Base-by-base conservation (phyloP, 2,888 invertebrate genomes). In the Fissipunctia ypsillon region DNA sequence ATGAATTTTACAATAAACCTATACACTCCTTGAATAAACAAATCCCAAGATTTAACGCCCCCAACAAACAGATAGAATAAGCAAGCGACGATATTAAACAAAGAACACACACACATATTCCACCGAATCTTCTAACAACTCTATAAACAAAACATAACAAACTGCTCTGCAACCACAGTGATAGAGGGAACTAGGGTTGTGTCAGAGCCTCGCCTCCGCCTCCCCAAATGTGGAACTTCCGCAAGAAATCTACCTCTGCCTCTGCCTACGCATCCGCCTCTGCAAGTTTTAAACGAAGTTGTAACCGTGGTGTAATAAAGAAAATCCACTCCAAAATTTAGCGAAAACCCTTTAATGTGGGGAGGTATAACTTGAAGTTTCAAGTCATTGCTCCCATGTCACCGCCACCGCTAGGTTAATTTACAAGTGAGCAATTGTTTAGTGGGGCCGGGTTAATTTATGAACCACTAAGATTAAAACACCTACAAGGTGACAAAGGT, bases 61-160 rank as follows among this genome's bases (percentile, higher is more conserved):
- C 28, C 25, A 5, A 9, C 22, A 22, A 22, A 25, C 5, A 57
- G 14, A 63, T 35, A 57, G 0, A 64, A 28, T 41, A n/a, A 31
- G n/a, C 41, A n/a, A 65, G 19, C 9, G 9, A 56, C 14, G 25
- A 14, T 25, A 25, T 69, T 45, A 22, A 69, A 69, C 45, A 69
- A 28, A 25, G 22, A 38, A 28, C 66, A 35, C 12, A 12, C 22
- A 48, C 16, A 69, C 25, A 14, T 48, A 19, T 43, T 57, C 12
- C 4, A 35, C 19, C 9, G 16, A 35, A 3, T 38, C 59, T 54
- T 31, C 35, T 25, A 43, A 69, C 54, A 22, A n/a, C 9, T 38
- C 38, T 60, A 48, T 60, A 41, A 19, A 41, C 48, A 63, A 57
- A 61, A 61, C 28, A 52, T 54, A 76, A 59, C 22, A 76, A 25